phyloP scores from a whole-genome alignment of 1,140 invertebrate species.

The Holcopasites calliopsidis region DNA sequence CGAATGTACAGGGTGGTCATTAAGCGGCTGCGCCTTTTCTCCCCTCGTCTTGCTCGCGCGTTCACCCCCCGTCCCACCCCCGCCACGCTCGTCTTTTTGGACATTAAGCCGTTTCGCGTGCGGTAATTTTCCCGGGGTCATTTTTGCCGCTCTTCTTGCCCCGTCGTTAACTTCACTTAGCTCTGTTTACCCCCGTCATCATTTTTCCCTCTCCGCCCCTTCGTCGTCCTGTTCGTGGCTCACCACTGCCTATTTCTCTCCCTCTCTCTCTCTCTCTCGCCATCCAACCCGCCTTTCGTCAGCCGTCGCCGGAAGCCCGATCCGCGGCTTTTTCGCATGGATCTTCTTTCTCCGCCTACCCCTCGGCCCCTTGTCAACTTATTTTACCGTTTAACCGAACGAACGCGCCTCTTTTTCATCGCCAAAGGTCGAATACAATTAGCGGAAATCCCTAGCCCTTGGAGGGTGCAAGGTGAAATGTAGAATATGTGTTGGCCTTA shows the following conservation, averaged over 20 bases:
- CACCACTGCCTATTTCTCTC: too few relatives aligned
- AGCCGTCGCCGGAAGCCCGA: conserved; percentile 22
- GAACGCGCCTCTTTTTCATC: not conserved
- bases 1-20: conserved; percentile 64
- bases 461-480: too few relatives aligned
- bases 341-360: not conserved
- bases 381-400: not conserved
- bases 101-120: conserved; percentile 66
- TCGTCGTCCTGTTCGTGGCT: conserved; percentile 8
- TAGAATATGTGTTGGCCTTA: too few relatives aligned
- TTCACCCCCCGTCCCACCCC: not conserved
- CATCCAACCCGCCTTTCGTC: conserved; percentile 30
- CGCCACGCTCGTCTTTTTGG: conserved; percentile 57
- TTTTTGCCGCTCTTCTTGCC: conserved; percentile 65
- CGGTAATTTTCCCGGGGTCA: conserved; percentile 64
- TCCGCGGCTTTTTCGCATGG: conserved; percentile 7
- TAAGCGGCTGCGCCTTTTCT: conserved; percentile 50
- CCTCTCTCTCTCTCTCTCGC: not conserved
- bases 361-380: not conserved
- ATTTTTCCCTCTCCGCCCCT: conserved; percentile 41
- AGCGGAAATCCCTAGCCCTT: not conserved
- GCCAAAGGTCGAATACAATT: not conserved
- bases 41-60: not conserved
- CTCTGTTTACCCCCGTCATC: conserved; percentile 61
- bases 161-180: conserved; percentile 66